Percentiles rank a stretch among this genome's conserved stretches.
Conservation (phyloP, 2,113 vertebrate species). For the Ondatra zibethicus region DNA sequence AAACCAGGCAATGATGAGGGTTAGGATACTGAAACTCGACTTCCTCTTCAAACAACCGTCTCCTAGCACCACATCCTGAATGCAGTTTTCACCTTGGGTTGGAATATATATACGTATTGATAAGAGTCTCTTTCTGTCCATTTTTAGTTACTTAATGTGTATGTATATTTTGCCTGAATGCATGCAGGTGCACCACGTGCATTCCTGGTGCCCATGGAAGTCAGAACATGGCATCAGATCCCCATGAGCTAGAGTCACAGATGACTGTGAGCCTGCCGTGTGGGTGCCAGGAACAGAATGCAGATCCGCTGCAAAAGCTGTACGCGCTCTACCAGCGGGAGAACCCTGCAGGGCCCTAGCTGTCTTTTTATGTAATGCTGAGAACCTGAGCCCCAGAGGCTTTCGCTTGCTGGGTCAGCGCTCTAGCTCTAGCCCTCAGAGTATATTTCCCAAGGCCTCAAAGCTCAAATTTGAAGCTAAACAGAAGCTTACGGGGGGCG, state of each 20-base stretch:
- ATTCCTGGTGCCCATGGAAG: neutral
- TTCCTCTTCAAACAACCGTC: neutral
- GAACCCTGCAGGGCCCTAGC: neutral
- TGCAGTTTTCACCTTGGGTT: neutral
- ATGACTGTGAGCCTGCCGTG: neutral
- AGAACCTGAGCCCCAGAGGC: neutral
- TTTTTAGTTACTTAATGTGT: neutral
- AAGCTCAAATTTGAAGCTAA: neutral
- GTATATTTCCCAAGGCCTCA: neutral
- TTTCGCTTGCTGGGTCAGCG: neutral
- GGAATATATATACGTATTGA: neutral
- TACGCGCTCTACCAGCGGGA: neutral
- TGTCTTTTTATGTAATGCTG: neutral
- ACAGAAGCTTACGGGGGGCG: neutral
- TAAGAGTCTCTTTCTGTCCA: neutral
- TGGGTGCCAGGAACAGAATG: neutral
- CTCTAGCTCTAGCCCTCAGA: neutral
- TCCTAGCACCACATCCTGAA: neutral
- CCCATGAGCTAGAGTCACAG: neutral
- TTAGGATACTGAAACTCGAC: neutral
- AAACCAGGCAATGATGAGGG: neutral
- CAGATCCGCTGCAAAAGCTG: neutral
- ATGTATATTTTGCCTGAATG: neutral
- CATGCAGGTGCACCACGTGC: neutral
- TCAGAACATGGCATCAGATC: neutral